Evolutionary conservation across 1,140 invertebrate genomes (phyloP).

Genomic region (Melipona quadrifasciata): DNA sequence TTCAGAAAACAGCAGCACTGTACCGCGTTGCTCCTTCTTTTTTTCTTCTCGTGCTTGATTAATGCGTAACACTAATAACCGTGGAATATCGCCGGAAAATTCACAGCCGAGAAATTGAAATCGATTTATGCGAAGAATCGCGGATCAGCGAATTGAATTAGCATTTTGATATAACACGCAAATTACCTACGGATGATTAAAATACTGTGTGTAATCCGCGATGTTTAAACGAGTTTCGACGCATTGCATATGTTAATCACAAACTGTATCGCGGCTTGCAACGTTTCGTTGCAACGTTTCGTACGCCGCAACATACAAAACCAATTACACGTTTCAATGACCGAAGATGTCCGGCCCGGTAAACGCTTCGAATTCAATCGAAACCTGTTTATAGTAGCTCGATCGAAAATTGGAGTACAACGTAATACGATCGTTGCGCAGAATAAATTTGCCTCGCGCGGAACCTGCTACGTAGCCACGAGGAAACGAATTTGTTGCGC

Average conservation of each 20-base stretch:
- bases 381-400: slow-evolving; percentile 43
- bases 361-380: slow-evolving; percentile 51
- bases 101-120: slow-evolving; percentile 13
- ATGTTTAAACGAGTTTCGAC: slow-evolving; percentile 45
- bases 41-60: neutral
- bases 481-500: neutral
- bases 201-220: slow-evolving; percentile 26
- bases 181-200: slow-evolving; percentile 34
- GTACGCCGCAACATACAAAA: slow-evolving; percentile 45
- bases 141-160: slow-evolving; percentile 18
- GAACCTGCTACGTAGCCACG: neutral
- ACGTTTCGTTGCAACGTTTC: slow-evolving; percentile 10
- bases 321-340: slow-evolving; percentile 53
- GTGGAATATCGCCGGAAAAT: neutral
- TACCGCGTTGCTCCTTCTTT: neutral
- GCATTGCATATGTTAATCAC: slow-evolving; percentile 49
- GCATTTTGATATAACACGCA: slow-evolving; percentile 21
- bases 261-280: neutral
- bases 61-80: neutral
- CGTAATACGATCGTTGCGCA: slow-evolving; percentile 28
- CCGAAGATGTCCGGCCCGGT: slow-evolving; percentile 34
- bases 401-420: slow-evolving; percentile 41
- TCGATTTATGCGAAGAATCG: neutral
- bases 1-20: neutral
- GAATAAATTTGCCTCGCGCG: slow-evolving; percentile 34